Evolutionary conservation across 2,888 invertebrate genomes (phyloP), one percentile per base, ranked within the genome.

Genomic region (Latrodectus hesperus): DNA sequence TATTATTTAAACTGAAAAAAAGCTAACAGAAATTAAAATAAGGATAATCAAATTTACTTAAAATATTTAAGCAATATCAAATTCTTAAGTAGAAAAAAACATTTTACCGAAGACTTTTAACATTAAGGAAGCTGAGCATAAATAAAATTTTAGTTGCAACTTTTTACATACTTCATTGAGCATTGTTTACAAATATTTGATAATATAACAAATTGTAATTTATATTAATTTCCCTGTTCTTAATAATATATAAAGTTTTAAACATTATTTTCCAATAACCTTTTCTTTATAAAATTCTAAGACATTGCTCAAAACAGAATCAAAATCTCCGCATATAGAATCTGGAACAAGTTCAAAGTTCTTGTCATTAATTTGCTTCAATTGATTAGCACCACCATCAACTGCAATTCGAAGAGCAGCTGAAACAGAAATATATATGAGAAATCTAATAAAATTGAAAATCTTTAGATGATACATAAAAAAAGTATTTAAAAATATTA

Each of bases 321-420:
- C 89, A 80, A 89, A 89, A 74, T 89, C 89, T 60, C 89, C 89
- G 78, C 82, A 81, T 26, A 87, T 68, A 16, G 83, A 49, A 49
- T 89, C 75, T 53, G 89, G 89, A 17, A 87, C 65, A 51, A 53
- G 73, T 26, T 52, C 89, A 9, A 11, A 52, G 52, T 76, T 52
- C 55, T 68, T 65, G 49, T 60, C 6, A 16, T 77, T 64, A n/a
- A 81, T 64, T 26, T 82, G 52, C 73, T 81, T 77, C 9, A 84
- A 53, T 14, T 82, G 70, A 71, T 76, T 83, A 91, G 92, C 88
- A 90, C 92, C 84, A 90, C 91, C 89, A 91, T 92, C 89, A 91
- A 92, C 91, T 91, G 91, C 91, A 91, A 93, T 92, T 94, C 94
- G 90, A 94, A 96, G 96, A 91, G 96, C 95, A 94, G 96, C 96